These are phyloP conservation scores for Enteromius fasciolatus DNA, from an alignment of 2,797 vertebrate species.

Conservation along the genomic window DNA sequence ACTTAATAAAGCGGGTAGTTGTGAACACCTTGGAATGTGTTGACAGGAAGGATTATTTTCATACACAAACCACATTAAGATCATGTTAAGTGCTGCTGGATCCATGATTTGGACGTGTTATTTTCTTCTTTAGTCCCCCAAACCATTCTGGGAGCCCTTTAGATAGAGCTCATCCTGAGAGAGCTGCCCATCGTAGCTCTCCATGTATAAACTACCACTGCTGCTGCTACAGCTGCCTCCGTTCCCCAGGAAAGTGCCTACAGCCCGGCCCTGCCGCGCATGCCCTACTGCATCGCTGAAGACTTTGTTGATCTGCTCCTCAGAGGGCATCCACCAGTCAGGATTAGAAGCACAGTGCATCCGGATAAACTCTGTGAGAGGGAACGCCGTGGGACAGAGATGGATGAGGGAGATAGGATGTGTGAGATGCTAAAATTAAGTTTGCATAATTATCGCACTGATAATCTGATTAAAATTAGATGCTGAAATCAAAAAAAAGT, in stretches of 20 bases:
- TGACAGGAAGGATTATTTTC: slow-evolving; percentile 19
- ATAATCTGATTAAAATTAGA: slow-evolving; percentile 5
- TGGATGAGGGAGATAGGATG: not conserved
- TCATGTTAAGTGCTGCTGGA: slow-evolving; percentile 23
- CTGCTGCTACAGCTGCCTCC: slow-evolving; percentile 68
- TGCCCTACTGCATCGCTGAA: slow-evolving; percentile 98
- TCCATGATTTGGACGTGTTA: not conserved
- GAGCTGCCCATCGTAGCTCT: slow-evolving; percentile 87
- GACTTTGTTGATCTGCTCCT: slow-evolving; percentile 99
- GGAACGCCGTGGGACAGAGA: not conserved
- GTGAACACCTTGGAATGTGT: slow-evolving; percentile 49
- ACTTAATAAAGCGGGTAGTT: not conserved
- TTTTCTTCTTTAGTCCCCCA: slow-evolving; percentile 82
- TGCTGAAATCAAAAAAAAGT: not conserved
- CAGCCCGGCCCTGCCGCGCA: slow-evolving; percentile 93
- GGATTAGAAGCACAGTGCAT: slow-evolving; percentile 99
- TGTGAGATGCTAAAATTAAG: slow-evolving; percentile 7
- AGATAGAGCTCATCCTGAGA: slow-evolving; percentile 92
- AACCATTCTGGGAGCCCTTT: slow-evolving; percentile 87
- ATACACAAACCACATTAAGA: slow-evolving; percentile 9
- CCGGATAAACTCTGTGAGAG: slow-evolving; percentile 93
- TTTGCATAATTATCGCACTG: not conserved
- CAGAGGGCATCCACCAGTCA: slow-evolving; percentile 99
- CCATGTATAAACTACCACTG: slow-evolving; percentile 89
- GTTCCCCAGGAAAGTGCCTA: slow-evolving; percentile 87